These are phyloP conservation scores for Drepana arcuata DNA, from an alignment of 1,140 invertebrate species.

Conservation along the genomic window DNA sequence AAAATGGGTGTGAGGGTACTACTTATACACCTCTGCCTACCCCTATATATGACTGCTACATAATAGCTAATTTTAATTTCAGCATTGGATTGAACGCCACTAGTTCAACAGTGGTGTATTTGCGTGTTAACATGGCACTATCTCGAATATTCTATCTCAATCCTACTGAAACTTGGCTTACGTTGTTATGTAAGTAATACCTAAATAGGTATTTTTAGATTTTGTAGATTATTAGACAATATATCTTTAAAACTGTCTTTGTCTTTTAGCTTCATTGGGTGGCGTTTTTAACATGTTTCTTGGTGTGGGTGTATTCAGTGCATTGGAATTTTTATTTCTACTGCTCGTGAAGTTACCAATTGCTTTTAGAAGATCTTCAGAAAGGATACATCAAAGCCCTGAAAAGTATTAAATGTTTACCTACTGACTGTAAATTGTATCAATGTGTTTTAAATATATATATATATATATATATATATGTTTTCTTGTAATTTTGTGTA, in stretches of 20 bases:
- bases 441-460: no score
- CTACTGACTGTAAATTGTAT: no score
- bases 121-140: conserved; percentile 27
- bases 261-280: conserved; percentile 55
- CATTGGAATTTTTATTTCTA: conserved; percentile 42
- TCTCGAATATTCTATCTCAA: conserved; percentile 34
- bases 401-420: no score
- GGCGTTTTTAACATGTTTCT: conserved; percentile 65
- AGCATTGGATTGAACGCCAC: conserved; percentile 29
- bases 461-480: no score
- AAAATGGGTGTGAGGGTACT: no score
- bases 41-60: no score
- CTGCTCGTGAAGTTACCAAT: conserved; percentile 32
- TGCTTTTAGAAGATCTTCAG: conserved; percentile 23
- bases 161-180: conserved; percentile 57
- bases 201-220: conserved; percentile 1
- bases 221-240: conserved; percentile 1
- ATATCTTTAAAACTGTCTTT: conserved; percentile 8
- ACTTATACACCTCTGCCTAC: no score
- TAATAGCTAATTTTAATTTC: conserved; percentile 11
- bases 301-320: conserved; percentile 54
- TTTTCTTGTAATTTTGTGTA: no score
- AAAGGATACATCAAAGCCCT: conserved; percentile 17
- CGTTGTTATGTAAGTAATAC: conserved; percentile 50
- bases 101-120: conserved; percentile 20